Evolutionary conservation across 2,113 vertebrate species (phyloP).

Genomic region (Conger conger): DNA sequence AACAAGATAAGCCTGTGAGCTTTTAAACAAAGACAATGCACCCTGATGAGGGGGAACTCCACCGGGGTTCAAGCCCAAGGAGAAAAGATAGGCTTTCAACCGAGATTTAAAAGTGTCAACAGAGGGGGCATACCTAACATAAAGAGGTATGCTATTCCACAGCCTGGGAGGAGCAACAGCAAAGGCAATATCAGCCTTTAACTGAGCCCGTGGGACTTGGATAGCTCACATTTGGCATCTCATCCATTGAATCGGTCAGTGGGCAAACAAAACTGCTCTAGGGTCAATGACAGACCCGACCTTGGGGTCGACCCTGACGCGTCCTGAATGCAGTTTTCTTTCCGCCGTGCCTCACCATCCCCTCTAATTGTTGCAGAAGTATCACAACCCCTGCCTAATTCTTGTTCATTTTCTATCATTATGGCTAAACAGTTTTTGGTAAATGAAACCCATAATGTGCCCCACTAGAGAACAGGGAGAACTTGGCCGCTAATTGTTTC

Average conservation of each 20-base stretch:
- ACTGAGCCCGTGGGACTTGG: too few relatives aligned
- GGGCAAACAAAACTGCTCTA: background rate
- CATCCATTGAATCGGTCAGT: background rate
- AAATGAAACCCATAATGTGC: background rate
- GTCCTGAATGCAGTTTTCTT: background rate
- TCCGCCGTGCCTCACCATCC: background rate
- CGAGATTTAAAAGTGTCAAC: too few relatives aligned
- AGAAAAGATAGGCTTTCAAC: too few relatives aligned
- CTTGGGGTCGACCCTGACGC: background rate
- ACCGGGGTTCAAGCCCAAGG: too few relatives aligned
- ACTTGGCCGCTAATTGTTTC: background rate
- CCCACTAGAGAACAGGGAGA: background rate
- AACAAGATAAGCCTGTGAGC: too few relatives aligned
- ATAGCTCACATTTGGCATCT: background rate
- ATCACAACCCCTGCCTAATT: background rate
- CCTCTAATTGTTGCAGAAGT: background rate
- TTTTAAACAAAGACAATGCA: too few relatives aligned
- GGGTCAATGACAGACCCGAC: background rate
- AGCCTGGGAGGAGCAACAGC: too few relatives aligned
- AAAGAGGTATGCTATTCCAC: too few relatives aligned
- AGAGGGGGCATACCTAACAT: too few relatives aligned
- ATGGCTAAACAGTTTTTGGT: background rate
- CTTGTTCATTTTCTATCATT: background rate
- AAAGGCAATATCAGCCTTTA: too few relatives aligned
- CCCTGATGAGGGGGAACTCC: too few relatives aligned